A percentile compares a stretch with the other conserved stretches of the same genome.
Conservation (phyloP, 2,113 vertebrate genomes). For the Oxyruncus cristatus region DNA sequence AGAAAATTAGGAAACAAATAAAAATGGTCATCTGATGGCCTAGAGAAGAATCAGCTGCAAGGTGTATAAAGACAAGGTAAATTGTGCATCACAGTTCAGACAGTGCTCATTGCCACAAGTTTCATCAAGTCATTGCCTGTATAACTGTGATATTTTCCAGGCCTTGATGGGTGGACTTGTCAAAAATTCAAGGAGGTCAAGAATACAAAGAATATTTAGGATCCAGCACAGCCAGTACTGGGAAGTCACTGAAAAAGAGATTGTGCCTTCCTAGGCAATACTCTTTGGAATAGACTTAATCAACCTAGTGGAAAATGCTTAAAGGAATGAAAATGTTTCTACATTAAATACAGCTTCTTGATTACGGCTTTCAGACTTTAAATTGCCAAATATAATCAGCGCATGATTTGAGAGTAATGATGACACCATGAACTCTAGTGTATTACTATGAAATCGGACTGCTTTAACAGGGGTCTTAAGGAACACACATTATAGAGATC, state of each 20-base stretch:
- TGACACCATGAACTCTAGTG: background rate
- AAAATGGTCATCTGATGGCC: background rate
- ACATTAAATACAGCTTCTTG: background rate
- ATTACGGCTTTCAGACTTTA: background rate
- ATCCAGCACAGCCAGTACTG: background rate
- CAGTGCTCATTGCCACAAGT: background rate
- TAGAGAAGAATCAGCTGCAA: background rate
- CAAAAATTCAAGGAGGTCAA: background rate
- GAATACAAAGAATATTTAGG: background rate
- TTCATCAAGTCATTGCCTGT: background rate
- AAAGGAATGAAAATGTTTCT: background rate
- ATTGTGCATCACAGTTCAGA: background rate
- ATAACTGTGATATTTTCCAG: background rate
- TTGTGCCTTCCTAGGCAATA: background rate
- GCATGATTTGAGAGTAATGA: background rate
- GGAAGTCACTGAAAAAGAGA: background rate
- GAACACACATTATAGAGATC: background rate
- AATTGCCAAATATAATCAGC: background rate
- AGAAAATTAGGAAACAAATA: background rate
- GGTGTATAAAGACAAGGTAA: background rate
- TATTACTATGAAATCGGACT: background rate
- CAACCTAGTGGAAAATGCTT: background rate
- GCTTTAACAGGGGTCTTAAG: background rate
- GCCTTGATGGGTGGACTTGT: background rate
- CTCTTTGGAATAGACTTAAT: background rate